Evolutionary conservation across 2,888 invertebrate species (phyloP), one percentile per base, ranked within the genome.

Genomic region (Acheta domesticus): DNA sequence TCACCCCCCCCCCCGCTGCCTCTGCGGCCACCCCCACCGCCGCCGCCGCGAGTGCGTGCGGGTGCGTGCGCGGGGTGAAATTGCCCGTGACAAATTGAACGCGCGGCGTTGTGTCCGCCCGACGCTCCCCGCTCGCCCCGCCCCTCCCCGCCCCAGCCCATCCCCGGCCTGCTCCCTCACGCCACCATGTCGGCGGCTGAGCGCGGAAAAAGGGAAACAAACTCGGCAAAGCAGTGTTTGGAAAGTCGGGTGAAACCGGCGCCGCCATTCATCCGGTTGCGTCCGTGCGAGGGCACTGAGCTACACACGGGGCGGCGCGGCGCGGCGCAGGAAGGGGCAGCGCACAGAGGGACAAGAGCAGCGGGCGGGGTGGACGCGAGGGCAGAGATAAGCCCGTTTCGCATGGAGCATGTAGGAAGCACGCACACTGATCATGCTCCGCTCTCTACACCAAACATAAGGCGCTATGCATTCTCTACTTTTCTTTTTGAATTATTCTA

Each of bases 21-120:
- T 5, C 19, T 5, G 16, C 62, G 3, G 14, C 62, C 19, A 3
- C 14, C 62, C 19, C 62, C 19, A 2, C 19, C 62, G 3, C 62
- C 62, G 5, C n/a, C 16, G 14, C 62, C n/a, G 8, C 62, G 62
- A 62, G 16, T 62, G 62, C 62, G 62, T 36, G 36, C 36, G 62
- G n/a, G 62, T 62, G 62, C 62, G 62, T 62, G 14, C 62, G 62
- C 62, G 62, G 62, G 62, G 62, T 62, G 62, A 62, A 62, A 62
- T 62, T 62, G 62, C 62, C 62, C 62, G 62, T 62, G 62, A 62
- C 62, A 62, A 62, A 62, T 62, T 62, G 62, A 62, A 62, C 62
- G 62, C 62, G 62, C 62, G n/a, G 62, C n/a, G 62, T 62, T 16
- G 62, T 62, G 62, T 62, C 16, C n/a, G 62, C n/a, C 62, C 62